Base-by-base conservation (phyloP, 1,140 invertebrate species). In the Halotydeus destructor region DNA sequence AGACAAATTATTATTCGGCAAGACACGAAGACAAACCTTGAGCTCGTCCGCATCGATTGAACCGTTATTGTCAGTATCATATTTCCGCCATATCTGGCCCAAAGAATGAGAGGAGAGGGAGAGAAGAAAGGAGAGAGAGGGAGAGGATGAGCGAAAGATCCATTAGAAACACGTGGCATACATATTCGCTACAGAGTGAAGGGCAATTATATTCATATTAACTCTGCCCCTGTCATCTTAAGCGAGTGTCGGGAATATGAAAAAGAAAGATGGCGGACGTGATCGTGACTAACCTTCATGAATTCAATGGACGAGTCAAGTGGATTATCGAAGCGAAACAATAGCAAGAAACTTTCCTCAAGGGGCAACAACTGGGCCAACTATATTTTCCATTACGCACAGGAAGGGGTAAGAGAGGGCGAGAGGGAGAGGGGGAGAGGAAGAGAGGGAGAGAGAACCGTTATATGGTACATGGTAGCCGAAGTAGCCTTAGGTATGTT, bases 291-390 rank as follows among this genome's bases (percentile, higher is more conserved):
- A 36, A 84, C 80, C 70, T 84, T 84, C 82, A 88, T 88, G 59
- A 88, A 88, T 60, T 88, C 81, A 26, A 85, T 81, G 57, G 78
- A 82, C 12, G 80, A 84, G 52, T 85, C 80, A 43, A 88, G 59
- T 4, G 80, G 81, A 61, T 86, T 84, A 56, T 85, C 80, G 56
- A 83, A 78, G 52, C 80, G 69, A 65, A 88, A 88, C n/a, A 88
- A 65, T 28, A 88, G 68, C 22, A 86, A 63, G 58, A 88, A 88
- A 54, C 83, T 85, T 55, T 88, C 81, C 54, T 88, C 83, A 75
- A 84, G 84, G 16, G 83, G 83, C 42, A 88, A 62, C 46, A 88
- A 64, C 56, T 86, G 78, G 1, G 82, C 81, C 40, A 88, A 60
- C 81, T 88, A 16, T 3, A 8, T 22, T 11, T n/a, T n/a, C n/a